These are phyloP conservation scores for Sinocyclocheilus anshuiensis DNA, from an alignment of 2,113 vertebrate genomes.

Conservation along the genomic window DNA sequence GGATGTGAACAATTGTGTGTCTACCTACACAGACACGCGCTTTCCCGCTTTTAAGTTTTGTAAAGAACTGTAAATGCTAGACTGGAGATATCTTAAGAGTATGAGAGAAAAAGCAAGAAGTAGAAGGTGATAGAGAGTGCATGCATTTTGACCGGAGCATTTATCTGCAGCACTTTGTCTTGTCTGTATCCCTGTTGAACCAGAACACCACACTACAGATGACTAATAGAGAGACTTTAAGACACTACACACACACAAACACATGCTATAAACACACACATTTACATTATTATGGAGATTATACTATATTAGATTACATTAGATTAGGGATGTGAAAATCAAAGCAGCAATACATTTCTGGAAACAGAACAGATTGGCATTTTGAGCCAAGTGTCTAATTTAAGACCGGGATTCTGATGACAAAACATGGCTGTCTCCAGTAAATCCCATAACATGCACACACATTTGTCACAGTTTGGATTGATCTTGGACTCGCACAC, in stretches of 20 bases:
- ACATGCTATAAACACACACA: neutral
- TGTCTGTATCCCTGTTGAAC: constrained; percentile 32
- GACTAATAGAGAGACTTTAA: constrained; percentile 41
- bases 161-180: constrained; percentile 28
- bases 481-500: neutral
- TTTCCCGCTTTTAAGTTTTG: neutral
- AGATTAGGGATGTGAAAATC: constrained; percentile 22
- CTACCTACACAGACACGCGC: neutral
- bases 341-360: constrained; percentile 20
- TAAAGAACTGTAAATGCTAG: neutral
- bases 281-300: constrained; percentile 11
- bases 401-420: constrained; percentile 28
- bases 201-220: constrained; percentile 29
- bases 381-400: constrained; percentile 33
- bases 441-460: constrained; percentile 33
- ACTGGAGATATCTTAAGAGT: neutral
- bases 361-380: constrained; percentile 21
- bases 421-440: constrained; percentile 8
- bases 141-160: constrained; percentile 18
- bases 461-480: constrained; percentile 10
- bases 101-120: neutral
- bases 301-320: constrained; percentile 25
- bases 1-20: neutral
- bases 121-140: constrained; percentile 9
- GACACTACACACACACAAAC: constrained; percentile 1